phyloP scores from a whole-genome alignment of 2,888 invertebrate species.

The Netelia melanura region DNA sequence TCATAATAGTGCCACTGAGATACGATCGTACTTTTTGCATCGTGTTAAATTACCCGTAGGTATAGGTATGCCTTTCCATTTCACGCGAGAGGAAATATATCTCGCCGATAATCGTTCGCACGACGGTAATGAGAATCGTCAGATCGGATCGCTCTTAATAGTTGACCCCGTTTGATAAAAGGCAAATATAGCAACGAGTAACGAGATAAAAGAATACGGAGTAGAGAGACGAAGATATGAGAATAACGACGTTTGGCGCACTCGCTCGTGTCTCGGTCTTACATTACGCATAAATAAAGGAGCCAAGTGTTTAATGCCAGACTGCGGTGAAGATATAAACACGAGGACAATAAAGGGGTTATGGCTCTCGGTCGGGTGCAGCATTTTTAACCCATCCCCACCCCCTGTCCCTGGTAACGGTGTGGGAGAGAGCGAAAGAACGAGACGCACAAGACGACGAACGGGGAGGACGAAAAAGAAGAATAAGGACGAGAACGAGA shows the following conservation, averaged over 20 bases:
- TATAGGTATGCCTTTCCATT: neutral
- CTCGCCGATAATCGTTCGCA: no score
- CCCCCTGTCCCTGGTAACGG: slow-evolving; percentile 24
- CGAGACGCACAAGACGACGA: slow-evolving; percentile 13
- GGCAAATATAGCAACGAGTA: no score
- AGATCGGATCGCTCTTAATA: no score
- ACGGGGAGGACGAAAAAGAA: neutral
- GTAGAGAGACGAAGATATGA: neutral
- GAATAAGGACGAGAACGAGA: neutral
- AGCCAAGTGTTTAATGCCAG: slow-evolving; percentile 36
- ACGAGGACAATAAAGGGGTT: slow-evolving; percentile 30
- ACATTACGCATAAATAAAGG: slow-evolving; percentile 27
- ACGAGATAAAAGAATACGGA: no score
- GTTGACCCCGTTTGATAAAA: no score
- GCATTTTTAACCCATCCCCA: neutral
- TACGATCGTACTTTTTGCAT: neutral
- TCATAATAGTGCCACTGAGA: slow-evolving; percentile 16
- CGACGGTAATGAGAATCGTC: no score
- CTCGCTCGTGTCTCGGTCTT: slow-evolving; percentile 1
- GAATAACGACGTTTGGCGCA: neutral
- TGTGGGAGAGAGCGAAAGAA: slow-evolving; percentile 19
- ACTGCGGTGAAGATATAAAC: slow-evolving; percentile 15
- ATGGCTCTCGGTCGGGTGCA: neutral
- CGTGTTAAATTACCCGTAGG: neutral
- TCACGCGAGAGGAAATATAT: neutral